These are phyloP conservation scores for Austrofundulus limnaeus DNA, from an alignment of 2,113 vertebrate species.

Conservation along the genomic window DNA sequence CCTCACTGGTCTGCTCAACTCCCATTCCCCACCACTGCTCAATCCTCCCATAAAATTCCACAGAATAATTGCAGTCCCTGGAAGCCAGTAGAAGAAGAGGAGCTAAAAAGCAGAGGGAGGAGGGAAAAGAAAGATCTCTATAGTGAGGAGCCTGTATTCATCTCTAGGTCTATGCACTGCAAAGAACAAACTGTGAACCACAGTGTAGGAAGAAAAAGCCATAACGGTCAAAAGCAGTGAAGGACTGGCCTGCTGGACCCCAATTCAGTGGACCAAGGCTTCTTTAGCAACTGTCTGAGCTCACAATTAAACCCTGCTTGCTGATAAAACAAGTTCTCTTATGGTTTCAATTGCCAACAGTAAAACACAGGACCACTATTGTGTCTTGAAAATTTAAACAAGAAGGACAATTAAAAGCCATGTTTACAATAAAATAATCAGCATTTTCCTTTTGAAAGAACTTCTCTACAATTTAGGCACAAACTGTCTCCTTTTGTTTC, in stretches of 20 bases:
- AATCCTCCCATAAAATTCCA: constrained; percentile 61
- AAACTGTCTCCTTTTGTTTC: constrained; percentile 74
- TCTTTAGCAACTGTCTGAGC: constrained; percentile 81
- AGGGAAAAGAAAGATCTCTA: constrained; percentile 56
- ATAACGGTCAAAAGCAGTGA: constrained; percentile 78
- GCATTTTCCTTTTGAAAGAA: constrained; percentile 85
- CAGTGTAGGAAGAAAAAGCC: constrained; percentile 71
- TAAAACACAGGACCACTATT: constrained; percentile 81
- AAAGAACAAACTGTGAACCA: constrained; percentile 76
- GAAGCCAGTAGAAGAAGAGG: constrained; percentile 67
- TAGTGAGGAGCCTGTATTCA: constrained; percentile 73
- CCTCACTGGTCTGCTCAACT: constrained; percentile 53
- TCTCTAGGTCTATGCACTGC: constrained; percentile 72
- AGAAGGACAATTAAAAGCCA: constrained; percentile 85
- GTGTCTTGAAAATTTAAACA: constrained; percentile 81
- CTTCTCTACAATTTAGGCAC: constrained; percentile 81
- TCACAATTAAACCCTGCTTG: constrained; percentile 82
- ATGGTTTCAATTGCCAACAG: constrained; percentile 73
- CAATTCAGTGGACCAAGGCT: constrained; percentile 76
- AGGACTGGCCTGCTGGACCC: constrained; percentile 75
- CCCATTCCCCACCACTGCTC: constrained; percentile 52
- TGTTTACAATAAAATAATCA: constrained; percentile 87
- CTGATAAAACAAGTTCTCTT: constrained; percentile 81
- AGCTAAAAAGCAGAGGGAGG: constrained; percentile 57
- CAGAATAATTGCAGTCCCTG: constrained; percentile 71